Conservation (phyloP, 2,888 invertebrate genomes). For the Heliconius erato region DNA sequence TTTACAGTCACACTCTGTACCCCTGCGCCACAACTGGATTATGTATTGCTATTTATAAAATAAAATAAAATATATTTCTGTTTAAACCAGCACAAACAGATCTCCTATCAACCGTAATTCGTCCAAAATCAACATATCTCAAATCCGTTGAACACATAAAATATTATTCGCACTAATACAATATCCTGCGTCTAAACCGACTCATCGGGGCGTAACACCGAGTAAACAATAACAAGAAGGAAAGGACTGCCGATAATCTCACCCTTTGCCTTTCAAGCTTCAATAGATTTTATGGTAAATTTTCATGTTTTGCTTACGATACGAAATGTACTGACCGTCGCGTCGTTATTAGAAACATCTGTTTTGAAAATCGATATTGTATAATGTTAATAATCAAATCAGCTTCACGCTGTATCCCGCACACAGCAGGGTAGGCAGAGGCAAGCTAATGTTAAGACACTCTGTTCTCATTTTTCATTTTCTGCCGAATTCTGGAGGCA, state of each 20-base stretch:
- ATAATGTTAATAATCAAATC: neutral
- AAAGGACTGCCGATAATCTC: slow-evolving; percentile 39
- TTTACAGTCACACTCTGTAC: no score
- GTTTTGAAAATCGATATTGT: neutral
- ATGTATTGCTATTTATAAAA: no score
- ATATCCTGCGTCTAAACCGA: slow-evolving; percentile 28
- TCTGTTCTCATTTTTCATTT: neutral
- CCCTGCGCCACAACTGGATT: no score
- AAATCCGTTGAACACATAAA: slow-evolving; percentile 23
- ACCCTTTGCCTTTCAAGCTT: slow-evolving; percentile 36
- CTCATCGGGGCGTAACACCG: slow-evolving; percentile 38
- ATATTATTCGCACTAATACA: slow-evolving; percentile 28
- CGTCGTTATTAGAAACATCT: neutral
- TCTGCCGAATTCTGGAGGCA: neutral
- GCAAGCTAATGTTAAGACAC: neutral
- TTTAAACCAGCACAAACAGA: neutral
- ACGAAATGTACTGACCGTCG: neutral
- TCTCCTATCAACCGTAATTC: neutral
- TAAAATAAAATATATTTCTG: no score
- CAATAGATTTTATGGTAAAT: slow-evolving; percentile 28
- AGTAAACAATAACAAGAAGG: slow-evolving; percentile 48
- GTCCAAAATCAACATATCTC: slow-evolving; percentile 32
- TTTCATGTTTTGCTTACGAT: slow-evolving; percentile 16
- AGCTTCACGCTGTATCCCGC: neutral
- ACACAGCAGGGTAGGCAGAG: neutral